Evolutionary conservation across 2,113 vertebrate species (phyloP), one percentile per base, ranked within the genome.

Genomic region (Amazona guildingii): DNA sequence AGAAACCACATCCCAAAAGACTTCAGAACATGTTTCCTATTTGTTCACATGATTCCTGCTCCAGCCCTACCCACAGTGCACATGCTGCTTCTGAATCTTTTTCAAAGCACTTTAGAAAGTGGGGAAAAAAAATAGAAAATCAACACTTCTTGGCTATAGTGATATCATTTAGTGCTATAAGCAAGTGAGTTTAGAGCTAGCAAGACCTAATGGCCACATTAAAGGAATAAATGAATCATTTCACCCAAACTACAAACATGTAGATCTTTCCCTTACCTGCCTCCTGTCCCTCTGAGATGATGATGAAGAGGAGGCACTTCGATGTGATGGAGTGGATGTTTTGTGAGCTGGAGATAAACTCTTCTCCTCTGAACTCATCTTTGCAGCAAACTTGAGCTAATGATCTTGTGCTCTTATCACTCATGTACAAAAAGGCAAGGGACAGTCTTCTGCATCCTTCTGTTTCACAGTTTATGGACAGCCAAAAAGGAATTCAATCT

Each of bases 311-410:
- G 99, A 99, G 96, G 98, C 98, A 98, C 99, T 99, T 98, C 99
- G 99, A 83, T 99, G 99, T 73, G 99, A 98, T 14, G 99, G 99
- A 39, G 99, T 99, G 92, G 99, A 98, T 35, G 93, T 98, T 97
- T 98, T 99, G 97, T 99, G 99, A 97, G 98, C 97, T 76, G 98
- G 98, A 69, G 98, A 98, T 94, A 97, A 67, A 94, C 96, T 98
- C 97, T 99, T 99, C 96, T 99, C 99, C 94, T 99, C 99, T 28
- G 99, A 98, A 98, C 98, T 99, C 98, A 99, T 98, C 86, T 98
- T 97, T 96, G 98, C 98, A 97, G 97, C 76, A 62, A 97, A 97
- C 85, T 95, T 94, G 95, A 97, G 97, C 84, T 94, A 91, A 88
- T 93, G 87, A 73, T 91, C 96, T 96, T 97, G 93, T 86, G 93